Conservation (phyloP, 2,113 vertebrate genomes). For the Coracopsis vasa region DNA sequence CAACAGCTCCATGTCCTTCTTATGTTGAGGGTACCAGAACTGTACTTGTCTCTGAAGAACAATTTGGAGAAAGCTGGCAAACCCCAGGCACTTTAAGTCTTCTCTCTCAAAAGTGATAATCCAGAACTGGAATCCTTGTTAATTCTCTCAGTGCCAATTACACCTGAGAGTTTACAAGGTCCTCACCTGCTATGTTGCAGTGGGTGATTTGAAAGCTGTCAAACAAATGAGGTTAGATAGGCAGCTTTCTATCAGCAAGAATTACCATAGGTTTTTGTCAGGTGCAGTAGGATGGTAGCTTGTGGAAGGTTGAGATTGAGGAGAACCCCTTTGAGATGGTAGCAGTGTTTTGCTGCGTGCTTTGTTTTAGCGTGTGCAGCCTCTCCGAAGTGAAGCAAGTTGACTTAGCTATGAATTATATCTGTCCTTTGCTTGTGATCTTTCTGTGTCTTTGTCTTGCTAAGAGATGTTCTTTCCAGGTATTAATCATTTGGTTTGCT, state of each 20-base stretch:
- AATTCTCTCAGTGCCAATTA: not conserved
- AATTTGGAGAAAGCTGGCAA: not conserved
- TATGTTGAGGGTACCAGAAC: not conserved
- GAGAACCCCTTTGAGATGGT: not conserved
- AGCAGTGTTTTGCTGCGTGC: accelerated
- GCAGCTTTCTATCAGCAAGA: not conserved
- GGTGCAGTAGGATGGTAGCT: not conserved
- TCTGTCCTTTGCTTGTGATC: not conserved
- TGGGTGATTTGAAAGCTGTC: not conserved
- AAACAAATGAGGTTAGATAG: not conserved
- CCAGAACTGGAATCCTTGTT: not conserved
- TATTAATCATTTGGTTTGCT: not conserved
- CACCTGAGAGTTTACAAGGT: not conserved
- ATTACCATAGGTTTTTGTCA: not conserved
- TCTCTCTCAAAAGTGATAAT: not conserved
- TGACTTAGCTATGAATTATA: not conserved
- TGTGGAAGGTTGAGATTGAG: not conserved
- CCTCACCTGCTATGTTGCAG: not conserved
- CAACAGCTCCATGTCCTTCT: not conserved
- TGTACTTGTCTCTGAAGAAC: not conserved
- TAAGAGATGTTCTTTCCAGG: not conserved
- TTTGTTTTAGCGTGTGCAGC: not conserved
- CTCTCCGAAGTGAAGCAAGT: not conserved
- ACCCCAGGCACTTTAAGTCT: not conserved
- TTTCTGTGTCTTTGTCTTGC: not conserved